Evolutionary conservation across 1,140 invertebrate species (phyloP).

Genomic region (Drosophila santomea): DNA sequence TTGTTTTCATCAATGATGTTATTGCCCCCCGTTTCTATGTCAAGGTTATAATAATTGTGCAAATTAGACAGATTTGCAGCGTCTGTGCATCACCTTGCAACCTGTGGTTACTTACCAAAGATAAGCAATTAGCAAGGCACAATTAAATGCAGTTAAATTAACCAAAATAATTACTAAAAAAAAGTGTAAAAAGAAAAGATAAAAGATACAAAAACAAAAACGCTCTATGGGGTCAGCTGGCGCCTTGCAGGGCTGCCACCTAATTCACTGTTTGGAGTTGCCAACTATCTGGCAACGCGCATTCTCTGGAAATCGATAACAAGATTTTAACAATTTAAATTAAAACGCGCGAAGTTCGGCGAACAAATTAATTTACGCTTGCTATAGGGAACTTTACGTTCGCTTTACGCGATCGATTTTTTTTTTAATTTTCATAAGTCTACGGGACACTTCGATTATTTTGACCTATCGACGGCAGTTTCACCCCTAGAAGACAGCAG

Average conservation of each 20-base stretch:
- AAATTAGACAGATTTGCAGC: constrained; percentile 11
- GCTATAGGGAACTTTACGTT: no score
- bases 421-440: no score
- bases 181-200: constrained; percentile 2
- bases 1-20: constrained; percentile 5
- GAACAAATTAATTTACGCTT: no score
- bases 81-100: not conserved
- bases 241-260: not conserved
- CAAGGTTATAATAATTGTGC: constrained; percentile 29
- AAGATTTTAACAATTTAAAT: no score
- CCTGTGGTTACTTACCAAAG: constrained; percentile 18
- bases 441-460: no score
- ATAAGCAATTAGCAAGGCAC: not conserved
- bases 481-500: no score
- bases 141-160: constrained; percentile 21
- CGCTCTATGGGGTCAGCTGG: not conserved
- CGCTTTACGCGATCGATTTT: no score
- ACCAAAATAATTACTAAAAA: constrained; percentile 3
- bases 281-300: no score
- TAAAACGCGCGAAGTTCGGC: no score
- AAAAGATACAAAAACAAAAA: constrained; percentile 9
- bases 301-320: no score
- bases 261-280: no score
- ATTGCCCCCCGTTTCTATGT: constrained; percentile 27
- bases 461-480: no score